Conservation (phyloP, 1,140 invertebrate species). For the Drosophila punjabiensis region DNA sequence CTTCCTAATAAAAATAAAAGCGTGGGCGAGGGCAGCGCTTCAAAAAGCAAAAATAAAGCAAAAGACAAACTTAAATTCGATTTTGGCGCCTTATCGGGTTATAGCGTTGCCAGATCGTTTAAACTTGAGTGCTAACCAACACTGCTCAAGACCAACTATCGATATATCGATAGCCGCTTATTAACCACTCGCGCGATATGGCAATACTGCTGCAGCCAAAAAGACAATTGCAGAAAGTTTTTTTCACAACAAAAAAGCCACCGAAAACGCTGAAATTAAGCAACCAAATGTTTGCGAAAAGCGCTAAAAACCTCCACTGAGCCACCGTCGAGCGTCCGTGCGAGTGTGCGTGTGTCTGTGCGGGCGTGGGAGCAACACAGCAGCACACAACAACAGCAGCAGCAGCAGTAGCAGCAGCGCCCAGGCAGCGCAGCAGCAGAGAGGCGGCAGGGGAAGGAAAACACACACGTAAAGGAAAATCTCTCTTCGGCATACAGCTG, state of each 20-base stretch:
- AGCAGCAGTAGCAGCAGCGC: slow-evolving; percentile 32
- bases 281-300: slow-evolving; percentile 50
- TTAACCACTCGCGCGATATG: slow-evolving; percentile 14
- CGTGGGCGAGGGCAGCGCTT: slow-evolving; percentile 10
- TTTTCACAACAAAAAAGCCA: slow-evolving; percentile 55
- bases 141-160: not conserved
- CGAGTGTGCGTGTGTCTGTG: slow-evolving; percentile 10
- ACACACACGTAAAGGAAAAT: slow-evolving; percentile 27
- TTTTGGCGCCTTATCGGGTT: not conserved
- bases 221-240: slow-evolving; percentile 66
- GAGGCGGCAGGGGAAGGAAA: slow-evolving; percentile 51
- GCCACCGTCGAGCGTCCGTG: slow-evolving; percentile 30
- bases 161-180: slow-evolving; percentile 18
- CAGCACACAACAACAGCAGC: slow-evolving; percentile 26
- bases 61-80: not conserved
- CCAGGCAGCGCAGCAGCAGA: slow-evolving; percentile 35
- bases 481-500: slow-evolving; percentile 51
- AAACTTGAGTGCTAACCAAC: not conserved
- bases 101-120: not conserved
- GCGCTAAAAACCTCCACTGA: slow-evolving; percentile 28
- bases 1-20: slow-evolving; percentile 16
- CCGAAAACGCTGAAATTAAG: slow-evolving; percentile 39
- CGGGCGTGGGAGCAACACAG: slow-evolving; percentile 29
- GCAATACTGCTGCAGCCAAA: slow-evolving; percentile 54
- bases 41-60: slow-evolving; percentile 16